Evolutionary conservation across 2,113 vertebrate species (phyloP), one percentile per base, ranked within the genome.

Genomic region (Pheucticus melanocephalus): DNA sequence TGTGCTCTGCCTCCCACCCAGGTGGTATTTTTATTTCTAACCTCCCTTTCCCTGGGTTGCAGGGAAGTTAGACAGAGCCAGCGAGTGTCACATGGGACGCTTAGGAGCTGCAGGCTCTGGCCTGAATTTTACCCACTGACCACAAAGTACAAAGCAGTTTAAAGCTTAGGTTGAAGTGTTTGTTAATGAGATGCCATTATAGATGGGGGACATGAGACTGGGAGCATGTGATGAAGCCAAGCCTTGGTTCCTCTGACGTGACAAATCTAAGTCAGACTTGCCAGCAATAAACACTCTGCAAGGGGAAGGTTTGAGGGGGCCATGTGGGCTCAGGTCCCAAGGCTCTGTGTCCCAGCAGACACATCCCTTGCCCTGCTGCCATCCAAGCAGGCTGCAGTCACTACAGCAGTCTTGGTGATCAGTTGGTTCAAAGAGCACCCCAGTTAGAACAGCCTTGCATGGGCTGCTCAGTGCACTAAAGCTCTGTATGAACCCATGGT

Each of bases 51-150:
- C 45, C 33, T 47, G 51, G 15, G 35, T 39, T 77, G 33, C 60
- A 84, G 44, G 24, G 75, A 48, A 85, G 20, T 68, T 44, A 61
- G 66, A 53, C 28, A 24, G 48, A 87, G 13, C 12, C 39, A 80
- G 24, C 0, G 0, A 50, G 33, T 0, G 0, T 81, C 35, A 70
- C 21, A 24, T 0, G 1, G 40, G 35, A 60, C 60, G 22, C 61
- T 60, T 40, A 24, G 63, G 37, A 75, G 19, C 51, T 63, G 60
- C 44, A 77, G 45, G 24, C 20, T 66, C 56, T 75, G 28, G 51
- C 20, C 27, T 82, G 40, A 89, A 42, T 66, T 80, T 70, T 65
- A 42, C 42, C 24, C 20, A 53, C 59, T 65, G 61, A 71, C 73
- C 71, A 75, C 27, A 61, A 83, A 80, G 15, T 10, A 35, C 11